Conservation (phyloP, 2,113 vertebrate genomes). For the Phyllostomus hastatus region DNA sequence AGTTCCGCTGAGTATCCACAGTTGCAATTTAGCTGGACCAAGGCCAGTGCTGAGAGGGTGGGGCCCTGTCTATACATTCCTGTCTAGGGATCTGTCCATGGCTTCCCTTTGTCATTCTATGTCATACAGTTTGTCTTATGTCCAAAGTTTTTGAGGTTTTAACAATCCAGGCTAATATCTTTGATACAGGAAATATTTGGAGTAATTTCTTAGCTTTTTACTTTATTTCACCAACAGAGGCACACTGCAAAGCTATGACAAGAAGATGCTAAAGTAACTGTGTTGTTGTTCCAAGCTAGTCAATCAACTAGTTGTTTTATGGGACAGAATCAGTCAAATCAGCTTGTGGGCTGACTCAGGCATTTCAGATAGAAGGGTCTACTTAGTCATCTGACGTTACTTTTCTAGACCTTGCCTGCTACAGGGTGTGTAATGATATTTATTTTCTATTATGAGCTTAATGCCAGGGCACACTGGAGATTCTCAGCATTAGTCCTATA, state of each 20-base stretch:
- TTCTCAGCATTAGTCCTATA: neutral
- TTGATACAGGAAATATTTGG: neutral
- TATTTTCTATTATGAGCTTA: neutral
- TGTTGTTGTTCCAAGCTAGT: neutral
- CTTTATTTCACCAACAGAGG: constrained; percentile 13
- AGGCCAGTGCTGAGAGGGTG: neutral
- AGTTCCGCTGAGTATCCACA: neutral
- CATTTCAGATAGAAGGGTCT: neutral
- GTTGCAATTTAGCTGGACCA: neutral
- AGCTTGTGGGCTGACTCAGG: neutral
- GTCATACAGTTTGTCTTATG: neutral
- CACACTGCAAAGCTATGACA: neutral
- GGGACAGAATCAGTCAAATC: neutral
- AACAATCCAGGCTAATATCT: neutral
- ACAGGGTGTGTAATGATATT: neutral
- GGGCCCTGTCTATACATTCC: neutral
- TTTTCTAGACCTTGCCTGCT: constrained; percentile 35
- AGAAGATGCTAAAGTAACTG: neutral
- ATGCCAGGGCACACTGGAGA: neutral
- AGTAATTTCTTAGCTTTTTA: neutral
- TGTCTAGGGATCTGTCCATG: too few species aligned
- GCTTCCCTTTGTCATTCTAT: neutral
- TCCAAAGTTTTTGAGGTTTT: neutral
- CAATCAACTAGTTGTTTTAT: neutral
- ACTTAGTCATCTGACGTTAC: neutral